Evolutionary conservation across 2,888 invertebrate species (phyloP).

Genomic region (Andrena dorsata): DNA sequence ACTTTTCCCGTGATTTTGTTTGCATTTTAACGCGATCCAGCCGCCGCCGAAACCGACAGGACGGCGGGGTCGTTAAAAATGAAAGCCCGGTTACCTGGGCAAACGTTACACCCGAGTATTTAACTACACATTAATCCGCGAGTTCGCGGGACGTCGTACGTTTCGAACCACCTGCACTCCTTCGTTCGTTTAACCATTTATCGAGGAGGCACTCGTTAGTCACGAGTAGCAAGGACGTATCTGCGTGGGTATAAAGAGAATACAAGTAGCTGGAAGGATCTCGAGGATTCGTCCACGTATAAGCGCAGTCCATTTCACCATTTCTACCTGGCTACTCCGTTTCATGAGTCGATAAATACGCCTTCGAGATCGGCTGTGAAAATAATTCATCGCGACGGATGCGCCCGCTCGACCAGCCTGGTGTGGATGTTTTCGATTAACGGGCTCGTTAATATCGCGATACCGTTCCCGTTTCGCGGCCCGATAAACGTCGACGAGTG

Average conservation of each 20-base stretch:
- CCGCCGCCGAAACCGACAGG: conserved; percentile 22
- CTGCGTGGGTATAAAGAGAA: too few relatives aligned
- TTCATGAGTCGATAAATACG: too few relatives aligned
- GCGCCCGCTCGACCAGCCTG: not conserved
- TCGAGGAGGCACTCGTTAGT: not conserved
- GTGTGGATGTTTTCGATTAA: not conserved
- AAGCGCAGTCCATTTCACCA: too few relatives aligned
- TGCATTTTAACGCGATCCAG: conserved; percentile 56
- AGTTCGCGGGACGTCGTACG: not conserved
- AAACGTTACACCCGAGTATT: conserved; percentile 51
- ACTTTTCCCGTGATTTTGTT: conserved; percentile 56
- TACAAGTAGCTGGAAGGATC: too few relatives aligned
- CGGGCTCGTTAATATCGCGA: not conserved
- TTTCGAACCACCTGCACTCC: not conserved
- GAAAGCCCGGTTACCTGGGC: conserved; percentile 24
- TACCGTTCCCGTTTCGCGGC: not conserved
- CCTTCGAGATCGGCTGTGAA: too few relatives aligned
- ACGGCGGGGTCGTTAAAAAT: conserved; percentile 48
- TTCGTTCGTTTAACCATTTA: conserved; percentile 2
- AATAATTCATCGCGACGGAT: too few relatives aligned
- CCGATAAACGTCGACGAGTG: not conserved
- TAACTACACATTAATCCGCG: conserved; percentile 39
- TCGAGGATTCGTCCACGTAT: too few relatives aligned
- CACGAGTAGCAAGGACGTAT: not conserved
- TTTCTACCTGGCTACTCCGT: too few relatives aligned